A percentile compares a stretch with the other conserved stretches of the same genome.
phyloP scores from a whole-genome alignment of 2,113 vertebrate genomes.

The Peucedramus taeniatus region DNA sequence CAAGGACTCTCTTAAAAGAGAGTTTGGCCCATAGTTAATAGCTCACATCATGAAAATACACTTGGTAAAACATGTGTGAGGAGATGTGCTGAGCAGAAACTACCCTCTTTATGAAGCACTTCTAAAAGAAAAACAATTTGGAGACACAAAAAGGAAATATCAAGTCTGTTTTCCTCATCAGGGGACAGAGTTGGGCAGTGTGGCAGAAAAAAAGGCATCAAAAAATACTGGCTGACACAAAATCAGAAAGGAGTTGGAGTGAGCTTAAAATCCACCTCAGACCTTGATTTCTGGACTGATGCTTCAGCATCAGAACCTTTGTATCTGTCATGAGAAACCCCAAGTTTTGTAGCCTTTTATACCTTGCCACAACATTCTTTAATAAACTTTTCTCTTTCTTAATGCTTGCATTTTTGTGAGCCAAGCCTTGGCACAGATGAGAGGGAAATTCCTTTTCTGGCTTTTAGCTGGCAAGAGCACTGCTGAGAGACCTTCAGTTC shows the following conservation, averaged over 20 bases:
- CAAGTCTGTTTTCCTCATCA: fast-evolving
- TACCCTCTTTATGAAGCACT: background rate
- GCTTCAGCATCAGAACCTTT: background rate
- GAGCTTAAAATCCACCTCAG: background rate
- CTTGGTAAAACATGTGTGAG: background rate
- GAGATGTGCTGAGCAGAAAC: background rate
- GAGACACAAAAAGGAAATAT: background rate
- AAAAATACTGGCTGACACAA: background rate
- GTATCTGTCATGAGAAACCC: background rate
- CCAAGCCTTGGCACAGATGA: background rate
- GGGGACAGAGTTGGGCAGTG: background rate
- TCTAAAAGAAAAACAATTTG: background rate
- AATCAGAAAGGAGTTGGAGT: background rate
- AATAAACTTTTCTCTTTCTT: background rate
- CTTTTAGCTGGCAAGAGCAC: background rate
- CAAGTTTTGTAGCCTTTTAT: background rate
- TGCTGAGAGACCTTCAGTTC: background rate
- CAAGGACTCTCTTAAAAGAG: background rate
- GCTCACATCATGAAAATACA: background rate
- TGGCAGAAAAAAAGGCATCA: background rate
- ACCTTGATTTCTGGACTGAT: background rate
- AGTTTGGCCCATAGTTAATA: background rate
- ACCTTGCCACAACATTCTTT: background rate
- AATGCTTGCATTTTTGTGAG: background rate
- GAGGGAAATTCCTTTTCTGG: background rate